Percentiles rank a stretch among this genome's conserved stretches.
phyloP scores from a whole-genome alignment of 2,888 invertebrate species.

The Drosophila algonquin region DNA sequence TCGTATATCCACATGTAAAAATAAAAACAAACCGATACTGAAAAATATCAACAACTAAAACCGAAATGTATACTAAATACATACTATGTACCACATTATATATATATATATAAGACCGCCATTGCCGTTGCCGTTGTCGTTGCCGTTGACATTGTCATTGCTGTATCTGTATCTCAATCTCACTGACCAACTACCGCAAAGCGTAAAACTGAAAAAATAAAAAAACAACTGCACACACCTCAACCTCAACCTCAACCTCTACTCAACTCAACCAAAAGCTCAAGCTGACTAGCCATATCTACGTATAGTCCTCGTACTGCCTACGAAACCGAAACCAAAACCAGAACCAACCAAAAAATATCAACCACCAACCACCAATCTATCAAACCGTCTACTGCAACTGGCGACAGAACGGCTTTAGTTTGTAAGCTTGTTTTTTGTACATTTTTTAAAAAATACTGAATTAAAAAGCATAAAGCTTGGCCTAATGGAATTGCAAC shows the following conservation, averaged over 20 bases:
- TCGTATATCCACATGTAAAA: slow-evolving; percentile 57
- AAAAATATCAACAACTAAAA: slow-evolving; percentile 45
- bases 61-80: slow-evolving; percentile 61
- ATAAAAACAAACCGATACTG: slow-evolving; percentile 46
- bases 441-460: slow-evolving; percentile 53
- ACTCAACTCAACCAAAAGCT: slow-evolving; percentile 39
- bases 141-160: slow-evolving; percentile 49
- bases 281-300: slow-evolving; percentile 15
- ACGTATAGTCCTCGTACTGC: slow-evolving; percentile 56
- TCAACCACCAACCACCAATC: slow-evolving; percentile 50
- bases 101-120: slow-evolving; percentile 69
- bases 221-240: slow-evolving; percentile 51
- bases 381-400: slow-evolving; percentile 61
- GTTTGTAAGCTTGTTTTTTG: slow-evolving; percentile 65
- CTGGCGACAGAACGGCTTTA: slow-evolving; percentile 63
- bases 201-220: slow-evolving; percentile 37
- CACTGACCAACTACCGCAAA: slow-evolving; percentile 71
- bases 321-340: slow-evolving; percentile 34
- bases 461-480: slow-evolving; percentile 26
- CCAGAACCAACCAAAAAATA: slow-evolving; percentile 26
- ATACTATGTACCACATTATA: slow-evolving; percentile 56
- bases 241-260: slow-evolving; percentile 58
- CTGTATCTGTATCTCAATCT: slow-evolving; percentile 54
- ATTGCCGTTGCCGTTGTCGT: slow-evolving; percentile 37
- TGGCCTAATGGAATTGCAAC: slow-evolving; percentile 1